Evolutionary conservation across 2,888 invertebrate genomes (phyloP), one percentile per base, ranked within the genome.

Genomic region (Dorcus hopei): DNA sequence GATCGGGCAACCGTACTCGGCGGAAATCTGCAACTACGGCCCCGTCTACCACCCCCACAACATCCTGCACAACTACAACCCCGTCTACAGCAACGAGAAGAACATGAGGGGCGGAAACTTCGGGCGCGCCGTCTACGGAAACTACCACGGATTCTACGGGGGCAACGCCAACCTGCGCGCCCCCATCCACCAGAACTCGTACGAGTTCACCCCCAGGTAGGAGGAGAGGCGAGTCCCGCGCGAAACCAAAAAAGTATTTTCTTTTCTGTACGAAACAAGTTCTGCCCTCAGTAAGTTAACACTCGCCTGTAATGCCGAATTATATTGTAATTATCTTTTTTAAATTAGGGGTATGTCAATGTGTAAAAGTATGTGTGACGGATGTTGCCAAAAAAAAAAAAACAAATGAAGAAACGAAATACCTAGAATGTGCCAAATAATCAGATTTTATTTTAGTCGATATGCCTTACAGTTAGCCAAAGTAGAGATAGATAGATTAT

Each of bases 21-120:
- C 81, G 2, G 87, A 87, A 68, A 79, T 87, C 59, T 86, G 87
- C 76, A 83, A 85, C 48, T 87, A 87, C 74, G 87, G 87, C 0
- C 87, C 87, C 39, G 80, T 87, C 1, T 87, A 87, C 72, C 85
- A 85, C 68, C 78, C 82, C 64, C 85, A 84, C 63, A 78, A 77
- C 61, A 62, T 78, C 43, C 59, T 77, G 33, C 79, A 79, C 61
- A 77, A 76, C 57, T 79, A 79, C 65, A 78, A 78, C 58, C 61
- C 75, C 3, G 75, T 77, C 11, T 77, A 77, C 59, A 70, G 68
- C 55, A 73, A 72, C 58, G 77, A 77, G 16, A 77, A 77, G 58
- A 65, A 66, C 2, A 71, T 75, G 68, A 65, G 77, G 48, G 61
- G 65, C 2, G 64, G 72, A 9, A 74, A 73, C 66, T 77, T 76